These are phyloP conservation scores for Falco novaeseelandiae DNA, from an alignment of 2,797 vertebrate species.

Conservation along the genomic window DNA sequence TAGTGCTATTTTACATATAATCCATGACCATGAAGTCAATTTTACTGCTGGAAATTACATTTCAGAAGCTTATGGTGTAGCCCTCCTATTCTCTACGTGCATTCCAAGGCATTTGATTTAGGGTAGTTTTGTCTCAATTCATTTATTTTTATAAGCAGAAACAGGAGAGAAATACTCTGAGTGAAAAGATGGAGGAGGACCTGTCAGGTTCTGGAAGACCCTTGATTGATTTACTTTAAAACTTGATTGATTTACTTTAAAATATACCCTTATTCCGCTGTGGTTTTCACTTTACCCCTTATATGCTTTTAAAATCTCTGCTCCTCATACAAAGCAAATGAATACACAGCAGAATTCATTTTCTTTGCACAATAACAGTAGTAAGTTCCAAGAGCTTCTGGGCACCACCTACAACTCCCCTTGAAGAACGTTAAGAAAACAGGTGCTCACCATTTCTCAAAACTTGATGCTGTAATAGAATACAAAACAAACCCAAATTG, in stretches of 20 bases:
- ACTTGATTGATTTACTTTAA: neutral
- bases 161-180: neutral
- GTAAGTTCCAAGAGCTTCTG: neutral
- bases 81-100: neutral
- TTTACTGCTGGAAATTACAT: neutral
- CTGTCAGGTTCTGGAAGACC: neutral
- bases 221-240: neutral
- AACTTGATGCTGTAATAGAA: neutral
- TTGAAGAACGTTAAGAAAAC: neutral
- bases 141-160: neutral
- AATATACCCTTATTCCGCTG: neutral
- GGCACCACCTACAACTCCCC: neutral
- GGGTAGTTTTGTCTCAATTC: neutral
- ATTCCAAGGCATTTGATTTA: neutral
- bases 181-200: neutral
- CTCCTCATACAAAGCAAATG: neutral
- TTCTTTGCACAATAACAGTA: neutral
- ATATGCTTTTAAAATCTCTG: neutral
- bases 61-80: neutral
- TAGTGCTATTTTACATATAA: neutral
- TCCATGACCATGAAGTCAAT: neutral
- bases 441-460: neutral
- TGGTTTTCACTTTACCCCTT: neutral
- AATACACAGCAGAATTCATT: neutral
- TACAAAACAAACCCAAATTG: neutral